These are phyloP conservation scores for Adineta ricciae DNA, from an alignment of 2,888 invertebrate species.

Conservation along the genomic window DNA sequence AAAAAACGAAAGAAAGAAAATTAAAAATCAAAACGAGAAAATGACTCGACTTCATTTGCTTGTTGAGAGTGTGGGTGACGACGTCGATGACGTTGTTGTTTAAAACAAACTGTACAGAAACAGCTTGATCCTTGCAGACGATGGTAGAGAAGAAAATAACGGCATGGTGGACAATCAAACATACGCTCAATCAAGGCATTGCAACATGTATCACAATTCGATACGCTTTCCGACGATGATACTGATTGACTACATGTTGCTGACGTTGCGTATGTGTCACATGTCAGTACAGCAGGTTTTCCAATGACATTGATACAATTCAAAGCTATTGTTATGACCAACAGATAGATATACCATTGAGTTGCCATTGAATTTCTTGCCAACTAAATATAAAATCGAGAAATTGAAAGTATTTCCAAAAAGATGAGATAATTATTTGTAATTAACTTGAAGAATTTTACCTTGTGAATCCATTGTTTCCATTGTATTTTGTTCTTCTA, in stretches of 20 bases:
- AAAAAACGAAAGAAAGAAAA: not conserved
- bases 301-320: not conserved
- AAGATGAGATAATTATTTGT: not conserved
- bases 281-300: not conserved
- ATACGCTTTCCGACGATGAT: not conserved
- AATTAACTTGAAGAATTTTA: not conserved
- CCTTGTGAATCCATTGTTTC: not conserved
- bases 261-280: not conserved
- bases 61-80: not conserved
- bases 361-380: not conserved
- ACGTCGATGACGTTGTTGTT: not conserved
- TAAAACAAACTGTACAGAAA: not conserved
- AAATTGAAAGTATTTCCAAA: not conserved
- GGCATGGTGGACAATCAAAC: not conserved
- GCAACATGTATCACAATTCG: not conserved
- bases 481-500: not conserved
- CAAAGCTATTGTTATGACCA: not conserved
- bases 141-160: not conserved
- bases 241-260: not conserved
- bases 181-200: not conserved
- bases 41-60: not conserved
- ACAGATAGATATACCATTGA: not conserved
- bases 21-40: not conserved
- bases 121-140: not conserved
- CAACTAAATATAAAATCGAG: not conserved